Conservation (phyloP, 2,113 vertebrate genomes). For the Tyrannus savana region DNA sequence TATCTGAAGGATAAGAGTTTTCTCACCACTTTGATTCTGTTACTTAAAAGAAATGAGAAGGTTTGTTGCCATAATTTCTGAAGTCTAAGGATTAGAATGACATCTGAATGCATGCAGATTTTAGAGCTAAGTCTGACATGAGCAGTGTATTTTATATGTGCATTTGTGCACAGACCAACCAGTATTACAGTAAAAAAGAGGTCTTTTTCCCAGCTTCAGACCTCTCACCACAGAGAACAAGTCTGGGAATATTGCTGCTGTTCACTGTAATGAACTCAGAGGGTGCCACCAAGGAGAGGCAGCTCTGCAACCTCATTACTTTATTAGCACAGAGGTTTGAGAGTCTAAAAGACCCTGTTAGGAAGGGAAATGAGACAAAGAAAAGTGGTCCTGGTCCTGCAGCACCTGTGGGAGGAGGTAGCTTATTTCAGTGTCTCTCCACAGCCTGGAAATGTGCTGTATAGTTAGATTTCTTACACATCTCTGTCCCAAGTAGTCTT, state of each 20-base stretch:
- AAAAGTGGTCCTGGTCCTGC: accelerated
- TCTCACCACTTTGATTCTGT: neutral
- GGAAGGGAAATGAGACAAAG: neutral
- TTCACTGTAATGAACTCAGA: neutral
- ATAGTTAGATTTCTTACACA: neutral
- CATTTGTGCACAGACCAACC: neutral
- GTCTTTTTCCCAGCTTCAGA: neutral
- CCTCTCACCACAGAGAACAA: neutral
- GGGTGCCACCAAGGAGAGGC: accelerated
- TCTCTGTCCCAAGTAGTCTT: neutral
- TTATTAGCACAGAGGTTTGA: neutral
- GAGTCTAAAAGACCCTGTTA: neutral
- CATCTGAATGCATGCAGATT: neutral
- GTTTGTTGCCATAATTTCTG: neutral
- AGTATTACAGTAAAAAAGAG: too few relatives aligned
- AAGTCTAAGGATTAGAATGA: neutral
- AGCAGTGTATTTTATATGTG: neutral
- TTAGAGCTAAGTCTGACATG: neutral
- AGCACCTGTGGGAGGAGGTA: accelerated
- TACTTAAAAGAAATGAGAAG: neutral
- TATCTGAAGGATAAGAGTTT: neutral
- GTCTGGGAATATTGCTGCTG: neutral
- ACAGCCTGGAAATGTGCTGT: neutral
- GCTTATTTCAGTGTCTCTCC: neutral
- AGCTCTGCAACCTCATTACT: neutral